phyloP scores from a whole-genome alignment of 2,113 vertebrate species.

The Excalfactoria chinensis region DNA sequence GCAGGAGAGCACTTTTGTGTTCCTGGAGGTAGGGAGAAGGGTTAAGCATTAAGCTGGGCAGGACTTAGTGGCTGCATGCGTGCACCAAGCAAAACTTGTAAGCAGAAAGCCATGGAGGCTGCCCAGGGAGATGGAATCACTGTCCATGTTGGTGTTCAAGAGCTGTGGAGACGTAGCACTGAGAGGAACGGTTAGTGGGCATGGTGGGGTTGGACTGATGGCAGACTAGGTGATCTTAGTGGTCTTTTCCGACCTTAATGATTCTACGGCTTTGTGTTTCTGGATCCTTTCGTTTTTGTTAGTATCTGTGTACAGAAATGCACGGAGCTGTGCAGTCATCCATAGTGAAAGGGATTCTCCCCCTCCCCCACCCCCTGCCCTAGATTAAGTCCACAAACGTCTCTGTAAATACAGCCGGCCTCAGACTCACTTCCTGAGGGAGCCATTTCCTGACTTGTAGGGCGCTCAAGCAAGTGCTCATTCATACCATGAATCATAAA shows the following conservation, averaged over 20 bases:
- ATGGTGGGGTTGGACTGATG: too few species aligned
- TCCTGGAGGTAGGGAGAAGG: accelerated
- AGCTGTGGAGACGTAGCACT: too few species aligned
- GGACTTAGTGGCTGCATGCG: background rate
- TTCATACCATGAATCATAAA: constrained; percentile 54
- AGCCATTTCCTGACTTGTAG: constrained; percentile 58
- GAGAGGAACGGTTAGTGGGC: too few species aligned
- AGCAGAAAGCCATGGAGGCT: background rate
- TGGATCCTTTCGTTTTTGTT: background rate
- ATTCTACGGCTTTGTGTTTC: background rate
- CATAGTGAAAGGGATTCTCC: background rate
- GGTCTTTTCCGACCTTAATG: too few species aligned
- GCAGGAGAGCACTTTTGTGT: background rate
- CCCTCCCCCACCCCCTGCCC: constrained; percentile 11
- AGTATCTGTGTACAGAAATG: background rate
- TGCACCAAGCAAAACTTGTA: background rate
- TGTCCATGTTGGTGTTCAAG: too few species aligned
- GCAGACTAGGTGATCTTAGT: too few species aligned
- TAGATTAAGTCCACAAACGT: constrained; percentile 1
- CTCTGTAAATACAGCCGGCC: constrained; percentile 32
- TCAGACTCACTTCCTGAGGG: constrained; percentile 63
- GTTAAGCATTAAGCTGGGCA: background rate
- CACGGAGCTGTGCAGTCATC: background rate
- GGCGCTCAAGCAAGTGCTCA: constrained; percentile 21
- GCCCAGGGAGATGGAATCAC: too few species aligned